Base-by-base conservation (phyloP, 2,888 invertebrate genomes). In the Lasius platythorax region DNA sequence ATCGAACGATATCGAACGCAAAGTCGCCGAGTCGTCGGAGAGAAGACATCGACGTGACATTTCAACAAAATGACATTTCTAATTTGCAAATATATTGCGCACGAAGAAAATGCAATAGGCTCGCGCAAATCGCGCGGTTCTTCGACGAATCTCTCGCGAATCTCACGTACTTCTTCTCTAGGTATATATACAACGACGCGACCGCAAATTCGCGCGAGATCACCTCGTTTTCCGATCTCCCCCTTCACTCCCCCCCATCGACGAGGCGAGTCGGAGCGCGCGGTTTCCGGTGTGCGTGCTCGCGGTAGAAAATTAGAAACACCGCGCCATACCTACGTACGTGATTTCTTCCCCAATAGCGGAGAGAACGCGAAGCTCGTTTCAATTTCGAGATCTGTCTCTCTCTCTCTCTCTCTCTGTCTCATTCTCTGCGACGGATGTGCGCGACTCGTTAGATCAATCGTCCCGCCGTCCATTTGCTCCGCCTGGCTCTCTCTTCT, bases 401-500 rank as follows among this genome's bases (percentile, higher is more conserved):
- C 50, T 50, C 8, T 50, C 18, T 50, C 50, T 50, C 50, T 18
- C 50, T 50, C 18, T 46, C 18, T 18, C 1, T 46, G 23, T 23
- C 46, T 46, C 46, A 23, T 0, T 82, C 81, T 70, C 72, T 53
- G 53, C 63, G 73, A 84, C 82, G 86, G 81, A 84, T 75, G 89
- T 61, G 76, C 74, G 85, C 81, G 43, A 87, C 88, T 90, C 88
- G 87, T 88, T 86, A 88, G 88, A 90, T 90, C 90, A 84, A 88
- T 86, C 87, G 70, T 56, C 79, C 83, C 87, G 85, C 72, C 82
- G 85, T 79, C 66, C 33, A 53, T 58, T 56, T 50, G 46, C 67
- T 50, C 8, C 43, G 15, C 43, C 58, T 28, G 8, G 33, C 73
- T 67, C 70, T 75, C 43, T 23, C 30, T 15, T 30, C 66, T 64